Evolutionary conservation across 1,140 invertebrate species (phyloP).

Genomic region (Octopus bimaculoides): DNA sequence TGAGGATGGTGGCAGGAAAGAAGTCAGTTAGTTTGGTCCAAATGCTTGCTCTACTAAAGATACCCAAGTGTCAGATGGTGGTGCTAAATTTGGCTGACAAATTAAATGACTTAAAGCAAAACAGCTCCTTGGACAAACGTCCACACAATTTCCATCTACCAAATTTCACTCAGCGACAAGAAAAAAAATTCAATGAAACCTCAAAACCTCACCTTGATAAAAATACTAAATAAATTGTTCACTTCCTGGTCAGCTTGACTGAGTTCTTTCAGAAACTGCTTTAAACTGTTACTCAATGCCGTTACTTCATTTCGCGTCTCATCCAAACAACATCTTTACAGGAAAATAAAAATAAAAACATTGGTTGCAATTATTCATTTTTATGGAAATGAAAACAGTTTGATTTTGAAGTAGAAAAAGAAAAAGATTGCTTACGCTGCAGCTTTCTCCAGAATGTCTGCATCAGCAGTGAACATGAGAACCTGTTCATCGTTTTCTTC

Average conservation of each 20-base stretch:
- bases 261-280: slow-evolving; percentile 34
- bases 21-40: too few relatives aligned
- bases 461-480: slow-evolving; percentile 30
- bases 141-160: background rate
- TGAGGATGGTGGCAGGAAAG: too few relatives aligned
- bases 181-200: background rate
- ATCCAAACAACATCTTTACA: slow-evolving; percentile 27
- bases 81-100: background rate
- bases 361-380: background rate
- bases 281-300: slow-evolving; percentile 35
- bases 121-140: too few relatives aligned
- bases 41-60: too few relatives aligned
- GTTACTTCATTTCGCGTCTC: slow-evolving; percentile 36
- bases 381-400: background rate
- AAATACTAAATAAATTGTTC: slow-evolving; percentile 32
- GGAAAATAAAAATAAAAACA: background rate
- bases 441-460: slow-evolving; percentile 33
- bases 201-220: slow-evolving; percentile 35
- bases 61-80: too few relatives aligned
- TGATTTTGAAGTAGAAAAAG: background rate
- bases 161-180: background rate
- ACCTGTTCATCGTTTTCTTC: slow-evolving; percentile 32
- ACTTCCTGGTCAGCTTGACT: slow-evolving; percentile 24
- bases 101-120: background rate
- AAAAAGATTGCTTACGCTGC: slow-evolving; percentile 23